phyloP scores from a whole-genome alignment of 1,140 invertebrate genomes.

The Metopolophium dirhodum region DNA sequence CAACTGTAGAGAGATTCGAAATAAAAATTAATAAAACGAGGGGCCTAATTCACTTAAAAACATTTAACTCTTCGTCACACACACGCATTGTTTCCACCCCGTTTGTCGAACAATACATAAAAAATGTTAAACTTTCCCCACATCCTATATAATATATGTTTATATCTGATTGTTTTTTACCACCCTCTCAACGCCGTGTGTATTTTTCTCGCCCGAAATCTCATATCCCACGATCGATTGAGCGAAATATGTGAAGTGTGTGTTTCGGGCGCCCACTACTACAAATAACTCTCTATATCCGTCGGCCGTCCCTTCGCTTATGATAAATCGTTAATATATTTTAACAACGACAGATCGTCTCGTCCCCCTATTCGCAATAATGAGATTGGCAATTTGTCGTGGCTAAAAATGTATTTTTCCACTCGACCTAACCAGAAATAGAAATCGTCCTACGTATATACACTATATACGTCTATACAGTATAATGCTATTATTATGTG shows the following conservation, averaged over 20 bases:
- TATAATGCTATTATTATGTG: background rate
- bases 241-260: slow-evolving; percentile 9
- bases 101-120: slow-evolving; percentile 24
- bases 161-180: slow-evolving; percentile 33
- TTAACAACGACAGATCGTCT: background rate
- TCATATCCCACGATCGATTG: slow-evolving; percentile 24
- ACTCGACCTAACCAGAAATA: background rate
- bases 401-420: slow-evolving; percentile 34
- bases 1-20: background rate
- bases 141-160: background rate
- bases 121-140: slow-evolving; percentile 2
- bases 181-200: background rate
- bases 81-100: slow-evolving; percentile 10
- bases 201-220: slow-evolving; percentile 38
- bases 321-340: slow-evolving; percentile 39
- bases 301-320: background rate
- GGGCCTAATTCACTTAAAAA: slow-evolving; percentile 24
- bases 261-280: background rate
- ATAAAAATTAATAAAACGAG: background rate
- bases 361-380: background rate
- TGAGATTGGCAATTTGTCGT: background rate
- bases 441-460: background rate
- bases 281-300: background rate
- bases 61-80: slow-evolving; percentile 13
- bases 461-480: background rate